A percentile compares a stretch with the other conserved stretches of the same genome.
Evolutionary conservation across 2,888 invertebrate genomes (phyloP).

Genomic region (Matsumyia berberina): DNA sequence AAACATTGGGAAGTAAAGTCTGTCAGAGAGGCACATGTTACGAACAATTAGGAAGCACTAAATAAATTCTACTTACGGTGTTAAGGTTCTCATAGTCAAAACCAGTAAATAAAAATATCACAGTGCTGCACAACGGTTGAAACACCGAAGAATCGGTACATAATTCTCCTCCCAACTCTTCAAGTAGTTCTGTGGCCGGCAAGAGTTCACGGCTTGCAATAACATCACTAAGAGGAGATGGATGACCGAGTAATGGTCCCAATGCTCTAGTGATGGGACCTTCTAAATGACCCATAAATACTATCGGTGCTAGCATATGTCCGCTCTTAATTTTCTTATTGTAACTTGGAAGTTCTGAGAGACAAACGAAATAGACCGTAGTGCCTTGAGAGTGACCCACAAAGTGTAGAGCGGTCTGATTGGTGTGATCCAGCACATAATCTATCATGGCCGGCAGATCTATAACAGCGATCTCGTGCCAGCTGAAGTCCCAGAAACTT

Average conservation of each 20-base stretch:
- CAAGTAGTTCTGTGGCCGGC: conserved; percentile 84
- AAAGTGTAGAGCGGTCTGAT: conserved; percentile 88
- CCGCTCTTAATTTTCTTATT: conserved; percentile 88
- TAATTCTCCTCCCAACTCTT: conserved; percentile 83
- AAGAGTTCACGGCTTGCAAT: conserved; percentile 86
- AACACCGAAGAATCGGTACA: conserved; percentile 86
- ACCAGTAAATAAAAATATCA: conserved; percentile 81
- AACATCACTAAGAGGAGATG: conserved; percentile 80
- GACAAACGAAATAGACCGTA: conserved; percentile 89
- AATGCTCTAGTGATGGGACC: conserved; percentile 85
- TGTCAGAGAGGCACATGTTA: conserved; percentile 85
- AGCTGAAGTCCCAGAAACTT: conserved; percentile 88
- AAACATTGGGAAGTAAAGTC: conserved; percentile 88
- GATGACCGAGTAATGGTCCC: conserved; percentile 82
- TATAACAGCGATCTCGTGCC: conserved; percentile 89
- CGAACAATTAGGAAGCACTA: conserved; percentile 84
- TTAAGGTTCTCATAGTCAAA: conserved; percentile 82
- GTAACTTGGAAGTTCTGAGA: conserved; percentile 88
- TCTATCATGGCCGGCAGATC: conserved; percentile 94
- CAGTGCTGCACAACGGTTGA: conserved; percentile 80
- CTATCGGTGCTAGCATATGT: conserved; percentile 89
- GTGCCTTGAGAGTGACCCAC: conserved; percentile 89
- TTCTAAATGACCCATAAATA: conserved; percentile 85
- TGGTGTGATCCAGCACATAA: conserved; percentile 86
- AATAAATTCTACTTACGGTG: conserved; percentile 80